Conservation (phyloP, 2,888 invertebrate species). For the Rhorus exstirpatorius region DNA sequence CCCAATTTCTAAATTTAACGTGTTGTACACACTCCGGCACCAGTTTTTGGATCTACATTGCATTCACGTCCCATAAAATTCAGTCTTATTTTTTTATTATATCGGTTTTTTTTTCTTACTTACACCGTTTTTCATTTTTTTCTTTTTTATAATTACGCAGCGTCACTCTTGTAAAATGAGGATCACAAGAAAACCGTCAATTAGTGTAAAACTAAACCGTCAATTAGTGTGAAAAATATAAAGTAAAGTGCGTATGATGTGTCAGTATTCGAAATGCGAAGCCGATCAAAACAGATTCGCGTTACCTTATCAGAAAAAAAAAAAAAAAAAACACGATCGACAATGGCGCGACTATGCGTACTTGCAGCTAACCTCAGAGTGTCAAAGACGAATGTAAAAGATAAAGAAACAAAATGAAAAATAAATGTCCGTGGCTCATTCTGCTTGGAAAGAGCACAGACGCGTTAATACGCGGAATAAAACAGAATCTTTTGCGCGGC, state of each 20-base stretch:
- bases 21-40: not conserved
- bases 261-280: constrained; percentile 10
- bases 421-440: constrained; percentile 29
- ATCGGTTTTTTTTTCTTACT: too few species aligned
- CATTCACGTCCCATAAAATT: not conserved
- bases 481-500: constrained; percentile 7
- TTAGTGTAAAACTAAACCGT: not conserved
- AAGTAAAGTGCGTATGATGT: constrained; percentile 28
- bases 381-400: constrained; percentile 7
- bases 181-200: not conserved
- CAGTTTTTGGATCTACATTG: constrained; percentile 7
- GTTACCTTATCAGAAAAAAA: constrained; percentile 49
- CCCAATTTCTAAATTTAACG: constrained; percentile 59
- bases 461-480: constrained; percentile 64
- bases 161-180: too few species aligned
- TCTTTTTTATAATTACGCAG: too few species aligned
- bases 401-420: constrained; percentile 27
- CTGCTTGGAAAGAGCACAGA: constrained; percentile 15
- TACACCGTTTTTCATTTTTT: too few species aligned
- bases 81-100: too few species aligned
- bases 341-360: constrained; percentile 36
- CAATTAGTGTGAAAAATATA: constrained; percentile 27
- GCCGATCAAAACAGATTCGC: constrained; percentile 28
- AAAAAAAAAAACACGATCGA: constrained; percentile 50
- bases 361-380: constrained; percentile 1